Evolutionary conservation across 2,888 invertebrate genomes (phyloP), one percentile per base, ranked within the genome.

Genomic region (Eilema caniola): DNA sequence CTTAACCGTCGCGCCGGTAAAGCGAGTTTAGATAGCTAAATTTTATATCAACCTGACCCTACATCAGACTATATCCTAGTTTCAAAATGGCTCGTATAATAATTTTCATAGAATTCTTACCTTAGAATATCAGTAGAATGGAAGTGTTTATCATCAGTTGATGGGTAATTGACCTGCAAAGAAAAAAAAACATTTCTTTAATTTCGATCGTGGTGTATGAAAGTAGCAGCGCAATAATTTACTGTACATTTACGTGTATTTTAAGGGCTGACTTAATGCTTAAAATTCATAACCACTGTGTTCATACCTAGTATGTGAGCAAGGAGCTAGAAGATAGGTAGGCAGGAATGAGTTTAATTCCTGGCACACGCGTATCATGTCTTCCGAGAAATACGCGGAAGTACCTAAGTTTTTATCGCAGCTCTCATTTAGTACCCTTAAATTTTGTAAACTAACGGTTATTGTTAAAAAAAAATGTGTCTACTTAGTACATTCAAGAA

Each of bases 101-200:
- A 53, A 53, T 53, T 53, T 53, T n/a, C 8, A 47, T 47, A 20
- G 68, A 75, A 67, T 56, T 37, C 87, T 87, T 87, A 89, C 89
- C 89, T 88, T 84, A 82, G 73, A 69, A 37, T 78, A 81, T 76
- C 79, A 80, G 77, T 74, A 79, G 75, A 82, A 77, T 84, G 85
- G 84, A 84, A 84, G 85, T 81, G 79, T 83, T 81, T 83, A 85
- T 85, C 85, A 80, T 83, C 80, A 83, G 84, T 80, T 79, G 83
- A 80, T 85, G 82, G 82, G 85, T 90, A 90, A 93, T 91, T 92
- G 92, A 93, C 91, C 93, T 93, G 92, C 53, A 92, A 90, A 83
- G 88, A 80, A 86, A 73, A 80, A 79, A 80, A 64, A 72, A 65
- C 16, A 60, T 41, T 66, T 37, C n/a, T 60, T 68, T 66, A 56